phyloP scores from a whole-genome alignment of 2,888 invertebrate genomes.

The Adelphocoris suturalis region DNA sequence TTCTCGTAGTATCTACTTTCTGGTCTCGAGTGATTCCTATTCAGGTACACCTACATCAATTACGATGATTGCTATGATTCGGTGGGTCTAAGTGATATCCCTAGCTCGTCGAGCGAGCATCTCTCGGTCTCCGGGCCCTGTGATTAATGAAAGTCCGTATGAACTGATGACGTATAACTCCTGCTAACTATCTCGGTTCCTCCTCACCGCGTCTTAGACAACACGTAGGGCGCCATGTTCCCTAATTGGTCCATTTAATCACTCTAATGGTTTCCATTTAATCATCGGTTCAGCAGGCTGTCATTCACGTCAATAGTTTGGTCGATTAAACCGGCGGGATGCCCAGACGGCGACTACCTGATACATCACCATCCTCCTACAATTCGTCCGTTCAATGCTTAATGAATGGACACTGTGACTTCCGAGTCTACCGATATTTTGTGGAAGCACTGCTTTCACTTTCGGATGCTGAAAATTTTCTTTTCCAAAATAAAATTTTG shows the following conservation, averaged over 20 bases:
- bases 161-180: not conserved
- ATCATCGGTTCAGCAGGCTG: not conserved
- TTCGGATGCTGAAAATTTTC: too few relatives aligned
- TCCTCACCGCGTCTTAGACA: not conserved
- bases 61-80: not conserved
- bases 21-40: too few relatives aligned
- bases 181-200: conserved; percentile 4
- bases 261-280: conserved; percentile 17
- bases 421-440: too few relatives aligned
- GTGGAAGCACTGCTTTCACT: too few relatives aligned
- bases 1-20: too few relatives aligned
- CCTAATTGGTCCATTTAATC: conserved; percentile 19
- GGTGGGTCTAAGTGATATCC: not conserved
- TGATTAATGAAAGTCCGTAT: conserved; percentile 13
- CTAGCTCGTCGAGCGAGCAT: not conserved
- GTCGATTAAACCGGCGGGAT: not conserved
- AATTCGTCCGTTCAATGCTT: not conserved
- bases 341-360: not conserved
- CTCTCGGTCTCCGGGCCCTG: not conserved
- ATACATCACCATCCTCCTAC: not conserved
- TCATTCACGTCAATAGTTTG: conserved; percentile 13
- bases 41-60: not conserved
- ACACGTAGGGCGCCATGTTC: conserved; percentile 2
- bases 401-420: too few relatives aligned
- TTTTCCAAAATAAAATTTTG: too few relatives aligned